These are phyloP conservation scores for Papilio xuthus DNA, from an alignment of 1,140 invertebrate species.

Conservation along the genomic window DNA sequence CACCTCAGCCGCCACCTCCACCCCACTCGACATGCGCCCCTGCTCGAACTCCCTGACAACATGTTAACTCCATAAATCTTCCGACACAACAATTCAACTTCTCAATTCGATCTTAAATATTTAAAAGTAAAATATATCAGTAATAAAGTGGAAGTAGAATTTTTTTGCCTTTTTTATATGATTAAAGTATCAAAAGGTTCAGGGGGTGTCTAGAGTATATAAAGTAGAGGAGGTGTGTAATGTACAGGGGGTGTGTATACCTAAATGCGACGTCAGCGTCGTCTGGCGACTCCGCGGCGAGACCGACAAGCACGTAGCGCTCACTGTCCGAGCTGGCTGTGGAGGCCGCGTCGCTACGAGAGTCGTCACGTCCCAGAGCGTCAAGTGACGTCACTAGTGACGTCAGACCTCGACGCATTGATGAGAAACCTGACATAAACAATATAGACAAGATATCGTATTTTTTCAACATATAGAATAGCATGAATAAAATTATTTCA, in stretches of 20 bases:
- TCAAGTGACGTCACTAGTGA: constrained; percentile 91
- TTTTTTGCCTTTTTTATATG: too few relatives aligned
- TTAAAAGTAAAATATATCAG: too few relatives aligned
- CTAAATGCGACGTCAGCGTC: constrained; percentile 85
- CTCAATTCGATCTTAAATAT: too few relatives aligned
- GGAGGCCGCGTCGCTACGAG: constrained; percentile 86
- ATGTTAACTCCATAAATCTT: background rate
- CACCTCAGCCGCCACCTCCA: constrained; percentile 93
- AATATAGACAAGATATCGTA: background rate
- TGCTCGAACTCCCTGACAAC: constrained; percentile 74
- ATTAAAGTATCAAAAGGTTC: too few relatives aligned
- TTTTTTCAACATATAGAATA: background rate
- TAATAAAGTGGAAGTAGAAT: too few relatives aligned
- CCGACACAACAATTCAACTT: background rate
- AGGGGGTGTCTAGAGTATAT: too few relatives aligned
- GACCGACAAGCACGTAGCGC: constrained; percentile 86
- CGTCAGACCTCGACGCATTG: constrained; percentile 90
- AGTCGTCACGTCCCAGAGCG: constrained; percentile 87
- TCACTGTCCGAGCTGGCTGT: constrained; percentile 92
- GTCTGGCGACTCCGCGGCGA: constrained; percentile 84
- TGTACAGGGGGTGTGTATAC: constrained; percentile 42
- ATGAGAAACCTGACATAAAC: constrained; percentile 82
- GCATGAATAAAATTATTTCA: too few relatives aligned
- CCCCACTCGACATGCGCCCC: constrained; percentile 66
- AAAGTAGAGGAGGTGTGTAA: background rate